Base-by-base conservation (phyloP, 2,888 invertebrate genomes). In the Linnaemya vulpina region DNA sequence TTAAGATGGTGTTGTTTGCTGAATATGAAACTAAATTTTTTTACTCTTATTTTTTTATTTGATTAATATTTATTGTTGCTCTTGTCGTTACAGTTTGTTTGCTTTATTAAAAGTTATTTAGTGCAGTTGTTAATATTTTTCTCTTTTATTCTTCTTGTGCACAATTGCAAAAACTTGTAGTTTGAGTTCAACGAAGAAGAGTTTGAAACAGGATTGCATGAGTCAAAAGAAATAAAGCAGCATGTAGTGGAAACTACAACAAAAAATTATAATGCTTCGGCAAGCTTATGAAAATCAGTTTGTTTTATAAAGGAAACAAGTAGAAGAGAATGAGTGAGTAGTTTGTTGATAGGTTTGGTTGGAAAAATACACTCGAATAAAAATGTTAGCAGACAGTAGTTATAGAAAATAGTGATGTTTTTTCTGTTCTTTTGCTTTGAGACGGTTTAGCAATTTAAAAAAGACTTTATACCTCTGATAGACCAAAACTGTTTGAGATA, bases 81-180 rank as follows among this genome's bases (percentile, higher is more conserved):
- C 11, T 40, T 75, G 35, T 22, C 30, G 17, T 60, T 49, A n/a
- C 30, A 20, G 74, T 63, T 55, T 74, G 35, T 83, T 78, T 83
- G 60, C 71, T 81, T 78, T 67, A 70, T 70, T 70, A 75, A 79
- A 83, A 71, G 68, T 67, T 84, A 60, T 77, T 77, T 62, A 77
- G 77, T 81, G 76, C 84, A 84, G 75, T 73, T 74, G 74, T 62
- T 60, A 3, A 11, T 40, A 13, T 73, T 43, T 62, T 73, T 71
- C 58, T 51, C 20, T 20, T 77, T 58, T 22, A n/a, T 11, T 49
- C 53, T 63, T 55, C 1, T 25, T 58, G 35, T 67, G 17, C 65
- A 77, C 40, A 76, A 51, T 43, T 20, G 38, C 35, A 13, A 51
- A 49, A 17, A 43, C 38, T 25, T 73, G 60, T 65, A 13, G 35